Conservation (phyloP, 2,888 invertebrate genomes). For the Aethes cnicana region DNA sequence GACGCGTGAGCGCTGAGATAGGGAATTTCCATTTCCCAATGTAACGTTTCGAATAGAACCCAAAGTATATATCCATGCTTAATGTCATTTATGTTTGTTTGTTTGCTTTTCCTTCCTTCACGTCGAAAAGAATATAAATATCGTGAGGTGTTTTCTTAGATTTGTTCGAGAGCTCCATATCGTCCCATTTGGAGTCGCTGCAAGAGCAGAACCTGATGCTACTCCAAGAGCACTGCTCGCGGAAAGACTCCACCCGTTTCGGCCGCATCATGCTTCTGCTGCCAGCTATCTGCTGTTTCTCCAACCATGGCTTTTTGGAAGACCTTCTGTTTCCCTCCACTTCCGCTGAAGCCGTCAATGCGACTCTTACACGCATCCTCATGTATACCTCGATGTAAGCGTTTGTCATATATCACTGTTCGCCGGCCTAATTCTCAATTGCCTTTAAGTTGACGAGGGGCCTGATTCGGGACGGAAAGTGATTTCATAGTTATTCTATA, state of each 20-base stretch:
- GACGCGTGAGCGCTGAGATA: no score
- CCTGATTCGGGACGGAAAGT: no score
- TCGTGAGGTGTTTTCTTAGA: conserved; percentile 51
- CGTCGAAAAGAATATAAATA: no score
- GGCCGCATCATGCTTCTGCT: conserved; percentile 88
- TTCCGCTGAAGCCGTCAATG: conserved; percentile 52
- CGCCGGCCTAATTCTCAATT: no score
- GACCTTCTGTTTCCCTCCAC: conserved; percentile 91
- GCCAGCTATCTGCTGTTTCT: conserved; percentile 82
- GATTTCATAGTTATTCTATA: no score
- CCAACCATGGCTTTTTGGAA: conserved; percentile 65
- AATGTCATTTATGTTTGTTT: no score
- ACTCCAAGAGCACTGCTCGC: conserved; percentile 86
- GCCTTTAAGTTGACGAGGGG: no score
- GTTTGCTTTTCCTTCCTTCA: no score
- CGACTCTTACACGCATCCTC: conserved; percentile 58
- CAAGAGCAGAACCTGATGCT: conserved; percentile 92
- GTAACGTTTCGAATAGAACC: no score
- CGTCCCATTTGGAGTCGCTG: conserved; percentile 82
- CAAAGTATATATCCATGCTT: no score
- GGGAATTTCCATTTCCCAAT: no score
- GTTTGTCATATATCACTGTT: not conserved
- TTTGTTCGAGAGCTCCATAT: conserved; percentile 41
- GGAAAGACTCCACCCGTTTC: conserved; percentile 81
- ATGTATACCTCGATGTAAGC: conserved; percentile 53